These are phyloP conservation scores for Haliaeetus leucogaster DNA, from an alignment of 2,113 vertebrate species.

Conservation along the genomic window DNA sequence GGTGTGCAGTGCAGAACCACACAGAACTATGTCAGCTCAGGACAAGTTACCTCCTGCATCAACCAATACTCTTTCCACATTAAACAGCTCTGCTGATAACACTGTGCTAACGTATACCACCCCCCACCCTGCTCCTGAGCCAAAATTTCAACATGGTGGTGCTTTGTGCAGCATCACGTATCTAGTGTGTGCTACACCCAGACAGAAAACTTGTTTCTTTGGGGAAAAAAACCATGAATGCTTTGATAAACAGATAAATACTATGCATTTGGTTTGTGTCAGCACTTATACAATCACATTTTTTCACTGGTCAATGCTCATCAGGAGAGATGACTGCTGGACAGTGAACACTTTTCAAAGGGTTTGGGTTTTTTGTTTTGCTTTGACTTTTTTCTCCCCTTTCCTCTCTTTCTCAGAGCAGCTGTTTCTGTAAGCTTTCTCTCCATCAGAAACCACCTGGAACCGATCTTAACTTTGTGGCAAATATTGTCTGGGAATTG, in stretches of 20 bases:
- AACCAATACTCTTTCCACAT: neutral
- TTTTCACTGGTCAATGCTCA: neutral
- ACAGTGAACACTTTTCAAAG: neutral
- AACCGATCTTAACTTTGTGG: slow-evolving; percentile 34
- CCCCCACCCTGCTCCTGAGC: neutral
- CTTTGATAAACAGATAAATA: neutral
- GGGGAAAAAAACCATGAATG: neutral
- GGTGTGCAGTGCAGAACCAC: neutral
- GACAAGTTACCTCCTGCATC: neutral
- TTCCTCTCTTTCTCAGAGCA: neutral
- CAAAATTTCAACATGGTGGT: neutral
- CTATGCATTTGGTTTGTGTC: neutral
- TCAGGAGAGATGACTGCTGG: neutral
- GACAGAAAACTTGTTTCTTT: neutral
- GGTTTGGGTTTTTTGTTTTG: neutral
- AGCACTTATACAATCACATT: neutral
- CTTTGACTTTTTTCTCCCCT: neutral
- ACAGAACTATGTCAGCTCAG: neutral
- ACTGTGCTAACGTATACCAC: accelerated
- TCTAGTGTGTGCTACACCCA: neutral
- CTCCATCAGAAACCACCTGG: slow-evolving; percentile 26
- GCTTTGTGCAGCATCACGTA: neutral
- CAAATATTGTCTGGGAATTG: slow-evolving; percentile 8
- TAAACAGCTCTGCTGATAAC: neutral
- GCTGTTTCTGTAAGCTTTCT: neutral